A percentile compares a stretch with the other conserved stretches of the same genome.
phyloP scores from a whole-genome alignment of 2,797 vertebrate genomes.

The Myotis myotis region DNA sequence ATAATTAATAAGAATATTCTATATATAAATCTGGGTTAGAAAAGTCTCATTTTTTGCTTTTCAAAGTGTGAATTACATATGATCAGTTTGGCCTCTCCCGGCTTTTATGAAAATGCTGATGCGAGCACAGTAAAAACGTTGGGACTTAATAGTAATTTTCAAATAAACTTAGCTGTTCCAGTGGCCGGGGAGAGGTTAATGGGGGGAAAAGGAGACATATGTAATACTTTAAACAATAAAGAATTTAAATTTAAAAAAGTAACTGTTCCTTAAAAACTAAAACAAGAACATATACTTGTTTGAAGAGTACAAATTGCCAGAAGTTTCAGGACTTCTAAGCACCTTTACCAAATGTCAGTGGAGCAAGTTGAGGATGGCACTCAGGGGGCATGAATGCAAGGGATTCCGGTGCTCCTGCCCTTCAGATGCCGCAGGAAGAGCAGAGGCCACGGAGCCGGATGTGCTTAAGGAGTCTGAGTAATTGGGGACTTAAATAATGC shows the following conservation, averaged over 20 bases:
- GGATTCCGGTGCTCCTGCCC: fast-evolving
- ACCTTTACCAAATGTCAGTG: not conserved
- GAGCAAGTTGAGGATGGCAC: not conserved
- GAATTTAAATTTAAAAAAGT: too few species aligned
- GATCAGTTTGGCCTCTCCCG: not conserved
- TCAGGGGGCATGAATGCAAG: not conserved
- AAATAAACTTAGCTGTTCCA: not conserved
- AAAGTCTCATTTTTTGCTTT: slow-evolving; percentile 28
- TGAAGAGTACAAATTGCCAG: not conserved
- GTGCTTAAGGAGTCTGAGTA: not conserved
- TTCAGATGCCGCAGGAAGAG: not conserved
- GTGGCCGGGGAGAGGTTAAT: too few species aligned
- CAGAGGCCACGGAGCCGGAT: not conserved
- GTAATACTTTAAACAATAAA: too few species aligned
- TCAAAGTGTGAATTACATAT: not conserved
- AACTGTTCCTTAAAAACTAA: not conserved
- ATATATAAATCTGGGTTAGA: slow-evolving; percentile 26
- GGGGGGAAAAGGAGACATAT: too few species aligned
- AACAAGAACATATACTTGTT: not conserved
- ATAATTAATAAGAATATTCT: slow-evolving; percentile 14
- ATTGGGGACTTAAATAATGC: not conserved
- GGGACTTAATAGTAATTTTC: not conserved
- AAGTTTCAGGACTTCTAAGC: not conserved
- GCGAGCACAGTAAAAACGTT: not conserved
- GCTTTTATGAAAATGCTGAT: slow-evolving; percentile 16